A percentile compares a stretch with the other conserved stretches of the same genome.
phyloP scores from a whole-genome alignment of 2,888 invertebrate species.

The Dryococelus australis region DNA sequence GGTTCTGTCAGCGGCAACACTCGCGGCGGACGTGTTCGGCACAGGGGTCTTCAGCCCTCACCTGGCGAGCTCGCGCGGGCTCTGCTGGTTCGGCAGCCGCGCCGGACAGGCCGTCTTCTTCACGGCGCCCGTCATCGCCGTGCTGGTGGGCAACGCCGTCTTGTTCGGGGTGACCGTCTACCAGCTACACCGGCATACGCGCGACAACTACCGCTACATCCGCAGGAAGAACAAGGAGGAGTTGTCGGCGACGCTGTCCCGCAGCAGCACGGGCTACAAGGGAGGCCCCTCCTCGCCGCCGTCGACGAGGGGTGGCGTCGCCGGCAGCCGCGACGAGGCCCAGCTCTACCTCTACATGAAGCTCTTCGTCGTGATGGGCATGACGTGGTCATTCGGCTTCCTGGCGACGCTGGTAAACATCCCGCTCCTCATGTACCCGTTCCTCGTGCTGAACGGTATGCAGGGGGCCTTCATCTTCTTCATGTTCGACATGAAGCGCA shows the following conservation, averaged over 20 bases:
- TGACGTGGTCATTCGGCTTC: constrained; percentile 60
- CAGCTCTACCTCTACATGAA: constrained; percentile 55
- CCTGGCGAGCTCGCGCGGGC: background rate
- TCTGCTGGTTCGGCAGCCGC: constrained; percentile 58
- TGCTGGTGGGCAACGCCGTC: constrained; percentile 56
- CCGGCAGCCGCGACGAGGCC: constrained; percentile 42
- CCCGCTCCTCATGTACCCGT: constrained; percentile 57
- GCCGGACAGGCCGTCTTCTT: constrained; percentile 57
- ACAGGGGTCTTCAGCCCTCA: constrained; percentile 38
- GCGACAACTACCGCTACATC: constrained; percentile 41
- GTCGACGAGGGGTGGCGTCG: background rate
- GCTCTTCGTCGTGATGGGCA: constrained; percentile 58
- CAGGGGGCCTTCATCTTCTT: constrained; percentile 60
- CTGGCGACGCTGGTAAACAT: constrained; percentile 55
- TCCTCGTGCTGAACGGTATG: constrained; percentile 59
- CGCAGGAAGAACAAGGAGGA: constrained; percentile 37
- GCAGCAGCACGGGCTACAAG: background rate
- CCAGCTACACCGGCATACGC: constrained; percentile 48
- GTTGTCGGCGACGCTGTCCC: constrained; percentile 24
- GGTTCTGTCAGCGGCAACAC: constrained; percentile 50
- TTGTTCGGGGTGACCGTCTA: constrained; percentile 56
- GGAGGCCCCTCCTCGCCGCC: background rate
- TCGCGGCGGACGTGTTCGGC: constrained; percentile 46
- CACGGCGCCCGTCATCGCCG: constrained; percentile 55
- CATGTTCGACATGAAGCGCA: constrained; percentile 54